phyloP scores from a whole-genome alignment of 2,797 vertebrate genomes.

The Tenualosa thibaudeaui region DNA sequence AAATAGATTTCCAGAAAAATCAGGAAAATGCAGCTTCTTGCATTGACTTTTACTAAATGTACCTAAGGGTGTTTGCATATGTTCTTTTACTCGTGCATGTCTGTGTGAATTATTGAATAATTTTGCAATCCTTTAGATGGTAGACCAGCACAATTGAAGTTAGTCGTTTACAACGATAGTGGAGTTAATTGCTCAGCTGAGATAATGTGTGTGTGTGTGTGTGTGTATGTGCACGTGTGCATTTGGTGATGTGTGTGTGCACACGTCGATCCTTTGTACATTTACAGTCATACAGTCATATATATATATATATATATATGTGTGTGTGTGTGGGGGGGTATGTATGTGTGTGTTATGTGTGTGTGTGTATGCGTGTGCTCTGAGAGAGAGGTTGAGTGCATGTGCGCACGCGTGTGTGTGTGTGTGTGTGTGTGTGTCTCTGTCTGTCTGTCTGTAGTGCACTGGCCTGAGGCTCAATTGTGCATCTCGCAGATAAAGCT shows the following conservation, averaged over 20 bases:
- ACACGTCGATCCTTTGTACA: neutral
- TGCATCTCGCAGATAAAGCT: slow-evolving; percentile 95
- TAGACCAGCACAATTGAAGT: neutral
- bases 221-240: slow-evolving; percentile 32
- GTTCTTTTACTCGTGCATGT: neutral
- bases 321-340: neutral
- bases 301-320: neutral
- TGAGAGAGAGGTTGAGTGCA: slow-evolving; percentile 5
- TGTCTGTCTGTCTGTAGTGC: slow-evolving; percentile 57
- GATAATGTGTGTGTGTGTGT: slow-evolving; percentile 7
- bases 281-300: neutral
- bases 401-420: slow-evolving; percentile 33
- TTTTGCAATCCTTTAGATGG: neutral
- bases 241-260: neutral
- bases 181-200: neutral
- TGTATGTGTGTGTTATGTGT: slow-evolving; percentile 13
- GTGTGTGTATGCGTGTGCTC: slow-evolving; percentile 7
- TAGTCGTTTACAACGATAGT: neutral
- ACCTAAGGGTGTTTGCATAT: neutral
- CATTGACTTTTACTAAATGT: neutral
- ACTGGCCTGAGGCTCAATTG: slow-evolving; percentile 93
- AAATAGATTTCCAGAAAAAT: neutral
- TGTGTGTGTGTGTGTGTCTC: slow-evolving; percentile 31
- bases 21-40: neutral
- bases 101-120: neutral